Base-by-base conservation (phyloP, 1,140 invertebrate species). In the Drosophila arawakana region DNA sequence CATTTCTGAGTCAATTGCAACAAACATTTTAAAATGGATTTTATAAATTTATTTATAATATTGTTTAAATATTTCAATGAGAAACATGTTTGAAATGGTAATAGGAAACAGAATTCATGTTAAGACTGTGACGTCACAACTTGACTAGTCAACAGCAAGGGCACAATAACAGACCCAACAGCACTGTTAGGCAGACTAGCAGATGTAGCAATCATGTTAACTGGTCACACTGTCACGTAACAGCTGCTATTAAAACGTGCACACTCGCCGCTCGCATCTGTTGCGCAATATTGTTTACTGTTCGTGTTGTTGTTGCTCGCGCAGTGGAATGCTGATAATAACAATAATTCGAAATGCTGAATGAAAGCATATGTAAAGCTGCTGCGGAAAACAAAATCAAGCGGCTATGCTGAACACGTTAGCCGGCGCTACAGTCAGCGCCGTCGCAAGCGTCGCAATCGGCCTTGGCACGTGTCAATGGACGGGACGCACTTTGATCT, bases 401-500 rank as follows among this genome's bases (percentile, higher is more conserved):
- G 58, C 58, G 41, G 21, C 34, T 35, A 86, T 86, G 79, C 54
- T 79, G 5, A 73, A 67, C 65, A 76, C 68, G 72, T 43, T 71
- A 60, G 46, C 37, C 55, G 72, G 11, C 21, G 60, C n/a, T 43
- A 5, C 11, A 11, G 30, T 30, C 47, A 30, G 21, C 49, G 11
- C 11, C 69, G 62, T 21, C 54, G 50, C 13, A 10, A 15, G 63
- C 52, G 39, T 60, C 34, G 65, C 73, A 11, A 13, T 67, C 49
- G 54, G 52, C 76, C 66, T 76, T 70, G 62, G 67, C 74, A 70
- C 67, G 60, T 46, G 39, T 10, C 65, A 52, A 39, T 69, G 50
- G 30, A 41, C 21, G 57, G 25, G 58, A 57, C 81, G 81, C 69
- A 75, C 78, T 78, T 84, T 84, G 66, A 60, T 63, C 62, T 55